A percentile compares a stretch with the other conserved stretches of the same genome.
Conservation (phyloP, 2,888 invertebrate species). For the Drosophila hamatofila region DNA sequence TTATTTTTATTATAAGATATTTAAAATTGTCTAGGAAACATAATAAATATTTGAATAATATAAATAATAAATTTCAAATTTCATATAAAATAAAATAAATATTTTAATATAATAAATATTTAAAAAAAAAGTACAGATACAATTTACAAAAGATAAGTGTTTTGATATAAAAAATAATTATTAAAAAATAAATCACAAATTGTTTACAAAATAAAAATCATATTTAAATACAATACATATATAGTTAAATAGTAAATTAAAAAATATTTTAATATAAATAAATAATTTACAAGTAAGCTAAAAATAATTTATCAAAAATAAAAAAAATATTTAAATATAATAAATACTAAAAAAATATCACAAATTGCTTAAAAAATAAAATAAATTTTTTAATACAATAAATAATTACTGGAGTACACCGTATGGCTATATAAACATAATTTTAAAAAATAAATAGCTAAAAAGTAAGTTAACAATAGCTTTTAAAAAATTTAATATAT, state of each 20-base stretch:
- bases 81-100: not conserved
- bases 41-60: no score
- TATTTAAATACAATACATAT: not conserved
- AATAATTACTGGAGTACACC: no score
- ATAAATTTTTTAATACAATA: no score
- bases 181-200: not conserved
- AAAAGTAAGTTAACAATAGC: not conserved
- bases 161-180: not conserved
- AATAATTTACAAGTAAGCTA: not conserved
- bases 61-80: not conserved
- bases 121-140: not conserved
- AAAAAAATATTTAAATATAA: no score
- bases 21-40: no score
- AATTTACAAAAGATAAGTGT: not conserved
- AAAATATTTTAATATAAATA: no score
- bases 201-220: not conserved
- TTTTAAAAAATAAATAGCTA: no score
- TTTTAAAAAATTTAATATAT: not conserved
- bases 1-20: no score
- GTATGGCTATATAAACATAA: no score
- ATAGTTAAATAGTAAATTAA: no score
- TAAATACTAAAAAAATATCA: no score
- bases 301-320: no score
- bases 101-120: not conserved
- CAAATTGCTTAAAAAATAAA: not conserved